A percentile compares a stretch with the other conserved stretches of the same genome.
These are phyloP conservation scores for Centropus bengalensis DNA, from an alignment of 2,113 vertebrate species.

Conservation along the genomic window DNA sequence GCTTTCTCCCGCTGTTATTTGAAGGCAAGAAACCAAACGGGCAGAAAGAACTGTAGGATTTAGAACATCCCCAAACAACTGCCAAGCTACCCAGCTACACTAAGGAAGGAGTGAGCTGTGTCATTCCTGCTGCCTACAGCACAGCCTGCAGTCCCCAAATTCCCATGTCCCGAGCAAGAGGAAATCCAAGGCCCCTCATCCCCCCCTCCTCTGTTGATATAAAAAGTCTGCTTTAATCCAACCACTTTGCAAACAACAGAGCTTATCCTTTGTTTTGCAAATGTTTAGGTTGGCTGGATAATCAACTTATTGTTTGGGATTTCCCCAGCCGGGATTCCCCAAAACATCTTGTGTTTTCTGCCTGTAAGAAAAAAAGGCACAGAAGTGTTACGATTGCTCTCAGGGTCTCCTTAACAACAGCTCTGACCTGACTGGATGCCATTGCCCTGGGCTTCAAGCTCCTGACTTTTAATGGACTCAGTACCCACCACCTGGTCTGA, in stretches of 20 bases:
- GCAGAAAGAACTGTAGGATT: background rate
- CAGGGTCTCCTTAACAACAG: background rate
- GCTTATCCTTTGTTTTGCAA: background rate
- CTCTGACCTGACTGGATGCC: background rate
- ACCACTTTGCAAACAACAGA: background rate
- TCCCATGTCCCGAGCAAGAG: fast-evolving
- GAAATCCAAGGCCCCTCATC: background rate
- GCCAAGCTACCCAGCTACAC: background rate
- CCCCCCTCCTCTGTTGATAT: background rate
- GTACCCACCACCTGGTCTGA: background rate
- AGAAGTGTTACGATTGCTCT: background rate
- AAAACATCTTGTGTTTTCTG: background rate
- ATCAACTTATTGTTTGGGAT: background rate
- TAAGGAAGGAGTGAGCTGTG: fast-evolving
- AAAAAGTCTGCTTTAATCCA: background rate
- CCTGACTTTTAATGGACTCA: background rate
- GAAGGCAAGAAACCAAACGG: background rate
- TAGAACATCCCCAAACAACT: background rate
- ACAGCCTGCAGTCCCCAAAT: background rate
- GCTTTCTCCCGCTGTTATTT: background rate
- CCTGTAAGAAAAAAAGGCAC: background rate
- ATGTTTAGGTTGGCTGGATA: background rate
- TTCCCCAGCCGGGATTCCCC: slow-evolving; percentile 4
- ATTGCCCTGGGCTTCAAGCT: background rate
- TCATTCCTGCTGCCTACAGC: background rate